A percentile compares a stretch with the other conserved stretches of the same genome.
Evolutionary conservation across 2,888 invertebrate species (phyloP).

Genomic region (Teleiodes luculella): DNA sequence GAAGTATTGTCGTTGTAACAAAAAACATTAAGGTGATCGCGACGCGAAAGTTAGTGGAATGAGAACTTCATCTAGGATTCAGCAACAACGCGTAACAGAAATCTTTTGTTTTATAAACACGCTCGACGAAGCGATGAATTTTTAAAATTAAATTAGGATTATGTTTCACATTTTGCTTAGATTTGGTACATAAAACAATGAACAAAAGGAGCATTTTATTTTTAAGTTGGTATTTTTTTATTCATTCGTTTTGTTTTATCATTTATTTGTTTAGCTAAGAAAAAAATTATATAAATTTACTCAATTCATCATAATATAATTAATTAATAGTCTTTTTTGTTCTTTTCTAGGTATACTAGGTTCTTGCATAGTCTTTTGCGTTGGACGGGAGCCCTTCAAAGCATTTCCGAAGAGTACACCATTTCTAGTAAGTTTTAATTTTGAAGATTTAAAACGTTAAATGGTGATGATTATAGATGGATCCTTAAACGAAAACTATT

Average conservation of each 20-base stretch:
- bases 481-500: too few relatives aligned
- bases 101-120: constrained; percentile 9
- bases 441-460: too few relatives aligned
- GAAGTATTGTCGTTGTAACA: too few relatives aligned
- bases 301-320: too few relatives aligned
- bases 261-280: not conserved
- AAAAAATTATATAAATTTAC: too few relatives aligned
- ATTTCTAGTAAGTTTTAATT: constrained; percentile 46
- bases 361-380: constrained; percentile 28
- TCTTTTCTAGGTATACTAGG: constrained; percentile 20
- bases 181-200: constrained; percentile 28
- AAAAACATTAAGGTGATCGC: too few relatives aligned
- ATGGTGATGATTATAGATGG: too few relatives aligned
- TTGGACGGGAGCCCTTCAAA: constrained; percentile 47
- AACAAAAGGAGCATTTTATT: constrained; percentile 39
- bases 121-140: constrained; percentile 23
- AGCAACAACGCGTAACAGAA: too few relatives aligned
- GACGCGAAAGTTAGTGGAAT: too few relatives aligned
- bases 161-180: constrained; percentile 18
- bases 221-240: constrained; percentile 33
- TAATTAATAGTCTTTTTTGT: too few relatives aligned
- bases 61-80: not conserved
- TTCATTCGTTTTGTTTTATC: not conserved
- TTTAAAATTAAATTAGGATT: constrained; percentile 27
- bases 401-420: constrained; percentile 43